Evolutionary conservation across 2,888 invertebrate genomes (phyloP).

Genomic region (Pterobdella sp.): DNA sequence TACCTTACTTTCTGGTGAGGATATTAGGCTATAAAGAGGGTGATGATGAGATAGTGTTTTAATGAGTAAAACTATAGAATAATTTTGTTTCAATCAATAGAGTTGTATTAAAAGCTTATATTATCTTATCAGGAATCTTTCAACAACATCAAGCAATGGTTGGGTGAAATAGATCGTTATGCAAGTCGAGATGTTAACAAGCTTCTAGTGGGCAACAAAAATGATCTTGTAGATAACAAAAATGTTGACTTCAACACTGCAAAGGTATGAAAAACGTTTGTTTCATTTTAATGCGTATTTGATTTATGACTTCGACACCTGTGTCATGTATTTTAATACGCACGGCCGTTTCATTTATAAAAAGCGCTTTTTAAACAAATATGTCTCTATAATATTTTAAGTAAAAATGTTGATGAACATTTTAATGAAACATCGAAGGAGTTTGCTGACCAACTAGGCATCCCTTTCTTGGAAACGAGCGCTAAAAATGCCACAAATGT

Average conservation of each 20-base stretch:
- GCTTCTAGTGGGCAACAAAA: slow-evolving; percentile 96
- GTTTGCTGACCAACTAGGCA: slow-evolving; percentile 92
- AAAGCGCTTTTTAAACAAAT: no score
- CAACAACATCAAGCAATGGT: slow-evolving; percentile 99
- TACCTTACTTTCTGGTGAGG: no score
- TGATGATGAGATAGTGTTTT: no score
- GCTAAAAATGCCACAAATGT: slow-evolving; percentile 99
- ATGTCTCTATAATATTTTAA: neutral
- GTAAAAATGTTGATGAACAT: neutral
- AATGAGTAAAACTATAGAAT: no score
- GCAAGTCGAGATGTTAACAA: slow-evolving; percentile 99
- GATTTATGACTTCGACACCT: no score
- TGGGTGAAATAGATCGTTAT: slow-evolving; percentile 98
- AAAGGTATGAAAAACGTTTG: slow-evolving; percentile 55
- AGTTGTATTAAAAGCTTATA: no score
- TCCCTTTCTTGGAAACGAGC: slow-evolving; percentile 98
- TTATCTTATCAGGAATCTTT: slow-evolving; percentile 92
- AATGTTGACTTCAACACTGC: slow-evolving; percentile 95
- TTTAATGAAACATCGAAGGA: slow-evolving; percentile 64
- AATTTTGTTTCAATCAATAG: no score
- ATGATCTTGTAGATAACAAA: slow-evolving; percentile 93
- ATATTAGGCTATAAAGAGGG: no score
- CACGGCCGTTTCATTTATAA: no score
- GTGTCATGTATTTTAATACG: no score
- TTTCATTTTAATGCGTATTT: neutral